Percentiles rank a stretch among this genome's conserved stretches.
Evolutionary conservation across 2,113 vertebrate genomes (phyloP).

Genomic region (Ciconia maguari): DNA sequence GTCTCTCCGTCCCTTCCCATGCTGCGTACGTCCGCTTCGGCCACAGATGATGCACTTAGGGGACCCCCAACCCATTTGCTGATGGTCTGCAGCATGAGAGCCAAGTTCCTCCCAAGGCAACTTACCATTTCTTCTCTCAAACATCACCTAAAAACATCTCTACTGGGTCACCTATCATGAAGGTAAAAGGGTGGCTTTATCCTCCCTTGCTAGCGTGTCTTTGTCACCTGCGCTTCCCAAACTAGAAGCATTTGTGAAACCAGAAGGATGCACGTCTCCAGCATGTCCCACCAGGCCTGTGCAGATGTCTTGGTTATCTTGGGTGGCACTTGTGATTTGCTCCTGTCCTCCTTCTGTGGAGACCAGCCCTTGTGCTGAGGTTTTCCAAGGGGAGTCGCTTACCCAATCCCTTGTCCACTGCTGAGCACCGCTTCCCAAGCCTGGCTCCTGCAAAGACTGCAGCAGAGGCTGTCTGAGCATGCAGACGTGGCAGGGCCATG

Average conservation of each 20-base stretch:
- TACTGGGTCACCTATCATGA: background rate
- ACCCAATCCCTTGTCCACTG: background rate
- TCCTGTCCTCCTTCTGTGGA: background rate
- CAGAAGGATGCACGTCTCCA: background rate
- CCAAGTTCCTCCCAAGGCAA: background rate
- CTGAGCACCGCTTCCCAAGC: background rate
- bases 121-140: background rate
- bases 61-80: background rate
- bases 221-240: background rate
- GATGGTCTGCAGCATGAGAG: background rate
- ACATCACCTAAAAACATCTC: background rate
- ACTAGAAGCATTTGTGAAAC: background rate
- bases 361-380: background rate
- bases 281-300: background rate
- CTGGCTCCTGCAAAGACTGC: background rate
- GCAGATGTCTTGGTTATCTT: background rate
- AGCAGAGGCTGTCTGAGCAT: background rate
- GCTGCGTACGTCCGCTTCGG: accelerated
- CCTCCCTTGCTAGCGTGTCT: background rate
- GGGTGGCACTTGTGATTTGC: background rate
- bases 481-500: accelerated
- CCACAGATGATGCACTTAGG: background rate
- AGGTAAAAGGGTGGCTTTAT: background rate
- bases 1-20: background rate
- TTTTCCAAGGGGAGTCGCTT: background rate